phyloP scores from a whole-genome alignment of 2,797 vertebrate species.

The Myotis pilosus region DNA sequence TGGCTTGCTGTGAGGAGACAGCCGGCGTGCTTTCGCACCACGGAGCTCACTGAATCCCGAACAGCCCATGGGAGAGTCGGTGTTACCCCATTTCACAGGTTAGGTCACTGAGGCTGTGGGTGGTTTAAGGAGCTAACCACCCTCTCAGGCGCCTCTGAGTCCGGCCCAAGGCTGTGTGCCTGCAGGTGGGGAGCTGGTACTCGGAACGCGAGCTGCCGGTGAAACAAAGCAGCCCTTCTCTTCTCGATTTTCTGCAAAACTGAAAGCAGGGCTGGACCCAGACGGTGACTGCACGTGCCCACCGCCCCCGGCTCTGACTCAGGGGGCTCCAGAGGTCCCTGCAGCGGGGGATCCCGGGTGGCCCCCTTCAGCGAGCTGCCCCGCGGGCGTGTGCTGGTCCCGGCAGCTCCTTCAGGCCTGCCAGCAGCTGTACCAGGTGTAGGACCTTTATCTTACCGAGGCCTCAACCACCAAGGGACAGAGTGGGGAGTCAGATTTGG shows the following conservation, averaged over 20 bases:
- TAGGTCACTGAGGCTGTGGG: neutral
- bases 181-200: neutral
- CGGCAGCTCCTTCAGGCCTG: no score
- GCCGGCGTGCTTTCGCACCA: neutral
- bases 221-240: neutral
- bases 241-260: neutral
- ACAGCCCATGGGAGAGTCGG: neutral
- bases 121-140: neutral
- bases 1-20: neutral
- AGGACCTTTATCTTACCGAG: neutral
- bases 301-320: neutral
- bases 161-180: neutral
- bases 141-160: accelerated
- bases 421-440: neutral
- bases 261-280: neutral
- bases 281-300: neutral
- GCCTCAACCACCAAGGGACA: neutral
- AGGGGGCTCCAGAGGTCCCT: neutral
- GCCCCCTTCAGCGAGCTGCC: accelerated
- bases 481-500: neutral
- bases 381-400: no score
- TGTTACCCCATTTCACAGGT: neutral
- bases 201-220: accelerated
- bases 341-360: accelerated
- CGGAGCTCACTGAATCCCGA: neutral